Base-by-base conservation (phyloP, 1,140 invertebrate genomes). In the Cydia fagiglandana region DNA sequence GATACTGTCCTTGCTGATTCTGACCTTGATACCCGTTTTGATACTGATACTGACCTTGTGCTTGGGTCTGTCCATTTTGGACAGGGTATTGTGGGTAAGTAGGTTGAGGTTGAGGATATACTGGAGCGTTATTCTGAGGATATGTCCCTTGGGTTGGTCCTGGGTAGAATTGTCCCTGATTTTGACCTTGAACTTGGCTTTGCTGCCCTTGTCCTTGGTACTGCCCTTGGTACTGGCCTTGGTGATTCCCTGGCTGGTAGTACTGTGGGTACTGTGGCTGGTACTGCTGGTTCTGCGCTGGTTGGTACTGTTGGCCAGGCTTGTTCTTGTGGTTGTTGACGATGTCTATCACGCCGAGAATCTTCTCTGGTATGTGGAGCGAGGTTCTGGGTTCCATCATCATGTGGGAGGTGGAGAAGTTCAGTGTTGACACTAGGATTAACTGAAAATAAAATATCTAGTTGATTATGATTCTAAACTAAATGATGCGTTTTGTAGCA, bases 281-380 rank as follows among this genome's bases (percentile, higher is more conserved):
- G 61, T 30, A 70, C 38, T 78, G 79, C 17, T 78, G 77, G 53
- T 61, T 61, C 17, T 61, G 50, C 13, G 9, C 17, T 17, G 45
- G 30, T 17, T 24, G 73, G 45, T 73, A 53, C 9, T 73, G 73
- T 24, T 47, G 73, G 2, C 20, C 20, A 7, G 17, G 56, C 20
- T 61, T 45, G 13, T 88, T 88, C 77, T 92, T 92, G 73, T 92
- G 89, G 34, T 82, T 88, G 45, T 91, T 89, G 2, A 91, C 89
- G 4, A 91, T 88, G 68, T 92, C 89, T 15, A 92, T 92, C 13
- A 92, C 87, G 6, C 87, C 88, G 10, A 92, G 87, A 15, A 92
- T 89, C 75, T 91, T 91, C 74, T 92, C 91, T 0, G 91, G 87
- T 10, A 90, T 89, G 17, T 87, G 79, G 0, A 90, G 77, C 0